Percentiles rank a stretch among this genome's conserved stretches.
phyloP scores from a whole-genome alignment of 2,797 vertebrate species.

The Micropoecilia bifurca region DNA sequence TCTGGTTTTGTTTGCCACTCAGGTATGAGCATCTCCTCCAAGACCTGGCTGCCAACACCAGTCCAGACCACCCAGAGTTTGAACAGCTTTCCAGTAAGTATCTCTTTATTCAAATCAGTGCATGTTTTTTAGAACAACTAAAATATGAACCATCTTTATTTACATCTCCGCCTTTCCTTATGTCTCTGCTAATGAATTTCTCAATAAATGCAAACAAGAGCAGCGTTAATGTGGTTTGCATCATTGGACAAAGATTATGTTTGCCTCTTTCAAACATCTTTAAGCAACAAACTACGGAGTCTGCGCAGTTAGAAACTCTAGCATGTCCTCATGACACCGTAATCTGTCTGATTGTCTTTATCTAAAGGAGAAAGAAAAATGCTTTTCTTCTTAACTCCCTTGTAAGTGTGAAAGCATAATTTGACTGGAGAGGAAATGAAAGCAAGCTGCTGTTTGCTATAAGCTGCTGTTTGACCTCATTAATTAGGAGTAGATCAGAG shows the following conservation, averaged over 20 bases:
- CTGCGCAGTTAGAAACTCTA: background rate
- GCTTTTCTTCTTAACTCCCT: slow-evolving; percentile 51
- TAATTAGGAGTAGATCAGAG: slow-evolving; percentile 82
- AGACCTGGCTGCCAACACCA: slow-evolving; percentile 88
- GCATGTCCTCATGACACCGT: background rate
- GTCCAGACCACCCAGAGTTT: slow-evolving; percentile 82
- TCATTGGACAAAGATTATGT: background rate
- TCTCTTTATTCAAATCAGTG: slow-evolving; percentile 48
- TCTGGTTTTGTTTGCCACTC: slow-evolving; percentile 45
- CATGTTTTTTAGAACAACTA: slow-evolving; percentile 28
- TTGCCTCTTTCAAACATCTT: background rate
- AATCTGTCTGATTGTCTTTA: slow-evolving; percentile 64
- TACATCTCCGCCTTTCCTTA: background rate
- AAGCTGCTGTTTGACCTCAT: no score
- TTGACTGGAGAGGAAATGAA: slow-evolving; percentile 57
- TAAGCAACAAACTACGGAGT: background rate
- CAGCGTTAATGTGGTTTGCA: background rate
- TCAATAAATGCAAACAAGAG: background rate
- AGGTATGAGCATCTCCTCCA: slow-evolving; percentile 89
- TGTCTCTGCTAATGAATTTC: background rate
- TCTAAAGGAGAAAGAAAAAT: slow-evolving; percentile 69
- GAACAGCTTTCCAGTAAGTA: slow-evolving; percentile 87
- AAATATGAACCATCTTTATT: slow-evolving; percentile 4
- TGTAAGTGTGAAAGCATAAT: slow-evolving; percentile 65
- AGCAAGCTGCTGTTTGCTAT: no score